Evolutionary conservation across 1,140 invertebrate genomes (phyloP), one percentile per base, ranked within the genome.

Genomic region (Zaprionus inermis): DNA sequence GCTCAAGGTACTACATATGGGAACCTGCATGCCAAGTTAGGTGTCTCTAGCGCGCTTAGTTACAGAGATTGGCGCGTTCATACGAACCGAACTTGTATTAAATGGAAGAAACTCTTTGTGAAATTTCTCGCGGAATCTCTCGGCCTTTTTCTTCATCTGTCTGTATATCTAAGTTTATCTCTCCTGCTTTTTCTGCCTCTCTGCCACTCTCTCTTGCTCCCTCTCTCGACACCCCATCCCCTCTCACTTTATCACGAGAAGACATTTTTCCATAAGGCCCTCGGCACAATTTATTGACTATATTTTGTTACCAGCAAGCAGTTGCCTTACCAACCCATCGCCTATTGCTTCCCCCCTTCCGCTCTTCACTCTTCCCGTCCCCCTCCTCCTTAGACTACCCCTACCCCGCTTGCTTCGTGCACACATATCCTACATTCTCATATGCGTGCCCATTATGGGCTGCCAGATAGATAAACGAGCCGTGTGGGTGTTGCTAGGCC

Each of bases 361-460:
- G 11, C 49, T 28, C 0, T 1, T 9, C 5, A 55, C 59, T 59
- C 22, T 28, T 4, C 49, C 16, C 20, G 5, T 22, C 32, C 52
- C 58, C 32, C 28, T 32, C 9, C 28, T 20, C 9, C 18, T 18
- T 38, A 16, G n/a, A n/a, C n/a, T n/a, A 6, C 12, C 36, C 38
- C 41, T 30, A 22, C 30, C 41, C 44, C 24, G 38, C 55, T 59
- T 60, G 46, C 57, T 41, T 72, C 36, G 49, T 64, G 76, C 32
- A 69, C 55, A 28, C 24, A 66, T 60, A 61, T 76, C 41, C 60
- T 56, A 67, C 56, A 66, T 66, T 67, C 58, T 72, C 73, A 77
- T 79, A 84, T 81, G 82, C 82, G 81, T 86, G 79, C 74, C 76
- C 75, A 70, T 81, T 81, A 76, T 72, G 61, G 66, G 60, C 72